Evolutionary conservation across 2,113 vertebrate genomes (phyloP), one percentile per base, ranked within the genome.

Genomic region (Rhynchomys soricoides): DNA sequence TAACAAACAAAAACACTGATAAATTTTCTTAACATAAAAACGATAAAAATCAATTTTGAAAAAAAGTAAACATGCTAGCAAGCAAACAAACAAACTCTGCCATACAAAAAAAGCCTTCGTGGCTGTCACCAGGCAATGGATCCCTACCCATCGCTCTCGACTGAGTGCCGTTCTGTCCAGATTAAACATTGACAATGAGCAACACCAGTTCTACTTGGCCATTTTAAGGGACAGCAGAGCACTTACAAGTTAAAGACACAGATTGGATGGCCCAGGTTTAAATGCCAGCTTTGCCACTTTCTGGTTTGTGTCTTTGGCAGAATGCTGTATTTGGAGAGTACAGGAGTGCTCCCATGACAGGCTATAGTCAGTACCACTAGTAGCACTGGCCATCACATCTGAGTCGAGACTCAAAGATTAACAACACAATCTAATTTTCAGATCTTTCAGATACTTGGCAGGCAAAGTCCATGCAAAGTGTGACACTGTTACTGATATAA

Each of bases 101-200:
- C 68, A 87, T 43, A 87, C 62, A 50, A 64, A 75, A 64, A 75
- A 91, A 96, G 77, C 78, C 71, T 68, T 94, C 62, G 59, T 85
- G 83, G 55, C 78, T 85, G 64, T 52, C 37, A 92, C 66, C 91
- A 89, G 50, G 37, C 40, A 31, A 70, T 70, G 50, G 57, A 48
- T 50, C 74, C 78, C 50, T 17, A 71, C 43, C 57, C 73, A 55
- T 31, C 43, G 86, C 85, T 82, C 24, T 48, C 40, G 85, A 89
- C 21, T 86, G 59, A 75, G 10, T 87, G 78, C 12, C 31, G 57
- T 12, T 45, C 40, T 21, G 64, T 40, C 70, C 34, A 11, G 13
- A 88, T 55, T 55, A 93, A 85, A 79, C 17, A 92, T 55, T 85
- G 29, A 71, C 34, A 82, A 71, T 21, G 24, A 70, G 34, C 68